Percentiles rank a stretch among this genome's conserved stretches.
Evolutionary conservation across 2,113 vertebrate genomes (phyloP).

Genomic region (Myrmecobius fasciatus): DNA sequence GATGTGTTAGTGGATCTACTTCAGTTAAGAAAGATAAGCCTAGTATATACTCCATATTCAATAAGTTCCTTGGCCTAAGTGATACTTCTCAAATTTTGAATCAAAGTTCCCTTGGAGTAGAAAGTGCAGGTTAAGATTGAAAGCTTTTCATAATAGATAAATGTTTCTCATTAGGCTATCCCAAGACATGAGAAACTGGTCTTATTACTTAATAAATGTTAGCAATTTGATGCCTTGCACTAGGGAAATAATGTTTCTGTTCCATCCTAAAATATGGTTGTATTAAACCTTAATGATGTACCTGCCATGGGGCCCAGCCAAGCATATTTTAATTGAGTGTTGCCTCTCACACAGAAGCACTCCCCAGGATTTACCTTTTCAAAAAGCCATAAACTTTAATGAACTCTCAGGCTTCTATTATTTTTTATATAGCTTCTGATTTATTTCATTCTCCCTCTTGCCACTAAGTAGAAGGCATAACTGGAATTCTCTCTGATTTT

Average conservation of each 20-base stretch:
- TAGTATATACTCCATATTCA: background rate
- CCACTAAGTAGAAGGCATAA: slow-evolving; percentile 49
- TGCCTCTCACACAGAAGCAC: slow-evolving; percentile 34
- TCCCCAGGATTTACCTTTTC: slow-evolving; percentile 57
- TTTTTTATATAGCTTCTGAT: slow-evolving; percentile 67
- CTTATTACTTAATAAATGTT: slow-evolving; percentile 58
- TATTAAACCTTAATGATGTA: slow-evolving; percentile 55
- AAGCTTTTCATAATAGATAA: slow-evolving; percentile 58
- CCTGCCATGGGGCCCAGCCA: slow-evolving; percentile 3
- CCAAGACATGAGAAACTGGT: slow-evolving; percentile 42
- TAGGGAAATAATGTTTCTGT: slow-evolving; percentile 70
- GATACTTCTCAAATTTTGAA: background rate
- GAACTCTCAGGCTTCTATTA: slow-evolving; percentile 64
- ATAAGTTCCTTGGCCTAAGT: background rate
- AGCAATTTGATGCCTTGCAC: slow-evolving; percentile 55
- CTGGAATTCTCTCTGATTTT: slow-evolving; percentile 55
- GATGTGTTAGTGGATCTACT: background rate
- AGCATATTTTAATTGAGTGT: slow-evolving; percentile 37
- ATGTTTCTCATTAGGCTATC: slow-evolving; percentile 57
- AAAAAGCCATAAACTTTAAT: slow-evolving; percentile 66
- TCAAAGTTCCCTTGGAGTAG: slow-evolving; percentile 25
- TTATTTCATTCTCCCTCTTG: slow-evolving; percentile 35
- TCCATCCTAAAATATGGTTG: slow-evolving; percentile 35
- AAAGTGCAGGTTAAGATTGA: background rate
- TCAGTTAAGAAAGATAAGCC: background rate